These are phyloP conservation scores for Gibbula magus DNA, from an alignment of 2,888 invertebrate species.

Conservation along the genomic window DNA sequence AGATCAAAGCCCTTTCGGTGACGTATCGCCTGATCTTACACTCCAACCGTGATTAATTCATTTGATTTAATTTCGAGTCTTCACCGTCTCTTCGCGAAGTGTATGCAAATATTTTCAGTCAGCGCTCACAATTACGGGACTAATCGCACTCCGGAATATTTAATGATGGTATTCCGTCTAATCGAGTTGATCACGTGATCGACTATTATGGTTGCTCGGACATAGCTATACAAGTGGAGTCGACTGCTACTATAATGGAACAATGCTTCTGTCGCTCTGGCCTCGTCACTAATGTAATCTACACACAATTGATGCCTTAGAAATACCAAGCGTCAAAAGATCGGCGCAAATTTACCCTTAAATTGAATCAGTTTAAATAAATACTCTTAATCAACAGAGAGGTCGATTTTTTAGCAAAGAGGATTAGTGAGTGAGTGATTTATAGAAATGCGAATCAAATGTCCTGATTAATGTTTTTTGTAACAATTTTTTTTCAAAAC, in stretches of 20 bases:
- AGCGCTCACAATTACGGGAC: constrained; percentile 10
- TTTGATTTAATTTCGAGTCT: constrained; percentile 23
- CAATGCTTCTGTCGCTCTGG: not conserved
- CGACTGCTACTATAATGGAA: not conserved
- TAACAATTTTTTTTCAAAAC: no score
- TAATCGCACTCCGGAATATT: constrained; percentile 19
- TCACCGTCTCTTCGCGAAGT: not conserved
- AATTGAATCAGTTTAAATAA: no score
- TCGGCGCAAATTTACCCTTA: no score
- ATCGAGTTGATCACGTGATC: not conserved
- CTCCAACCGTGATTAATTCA: constrained; percentile 24
- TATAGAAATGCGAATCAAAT: no score
- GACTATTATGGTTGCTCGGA: not conserved
- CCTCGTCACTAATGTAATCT: not conserved
- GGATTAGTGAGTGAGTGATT: no score
- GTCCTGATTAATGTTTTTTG: no score
- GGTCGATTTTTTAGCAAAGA: no score
- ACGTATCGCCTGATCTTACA: constrained; percentile 11
- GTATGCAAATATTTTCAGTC: constrained; percentile 27
- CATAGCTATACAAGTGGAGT: constrained; percentile 13
- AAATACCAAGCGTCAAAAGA: not conserved
- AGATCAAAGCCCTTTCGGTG: constrained; percentile 4
- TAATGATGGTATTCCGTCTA: constrained; percentile 4
- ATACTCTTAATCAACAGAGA: no score
- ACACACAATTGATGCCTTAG: not conserved